Base-by-base conservation (phyloP, 2,888 invertebrate species). In the Sphaeridia pumilis region DNA sequence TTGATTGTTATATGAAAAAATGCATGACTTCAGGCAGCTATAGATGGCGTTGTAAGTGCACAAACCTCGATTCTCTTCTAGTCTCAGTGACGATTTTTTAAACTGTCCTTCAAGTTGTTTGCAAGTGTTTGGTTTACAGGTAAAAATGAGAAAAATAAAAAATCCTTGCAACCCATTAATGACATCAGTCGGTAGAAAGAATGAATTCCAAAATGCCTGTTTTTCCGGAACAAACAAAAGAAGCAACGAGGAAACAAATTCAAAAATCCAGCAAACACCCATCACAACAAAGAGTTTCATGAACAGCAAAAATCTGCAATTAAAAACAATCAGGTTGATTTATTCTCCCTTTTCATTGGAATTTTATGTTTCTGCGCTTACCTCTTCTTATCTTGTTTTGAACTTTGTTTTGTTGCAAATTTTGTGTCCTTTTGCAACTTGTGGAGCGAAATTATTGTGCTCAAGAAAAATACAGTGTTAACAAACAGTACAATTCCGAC, bases 131-230 rank as follows among this genome's bases (percentile, higher is more conserved):
- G 87, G 87, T 75, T 87, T 87, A 70, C 86, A 87, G 47, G 87
- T 88, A 64, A 87, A 86, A 61, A 88, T 87, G 67, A 85, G 80
- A 72, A 88, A 89, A 67, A 88, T 88, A 70, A 87, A 81, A 50
- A 88, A 83, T 61, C 89, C 89, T 71, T 88, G 88, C 65, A 87
- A 75, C 60, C 85, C 84, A 73, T 88, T 89, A 67, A 88, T 79
- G 68, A 87, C 71, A 72, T 89, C 88, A 49, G 87, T 84, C 60
- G 84, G 75, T 72, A 85, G 84, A 87, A 88, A 88, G 65, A 83
- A 73, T 46, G 54, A 50, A 27, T 55, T 56, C 36, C 59, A 57
- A 50, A 55, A 56, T n/a, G 60, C 54, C 36, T 55, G 41, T 17
- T 60, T 49, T 17, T 56, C 54, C 12, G 59, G 57, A 70, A 81